These are phyloP conservation scores for Cyanocitta stelleri DNA, from an alignment of 2,113 vertebrate genomes.

Conservation along the genomic window DNA sequence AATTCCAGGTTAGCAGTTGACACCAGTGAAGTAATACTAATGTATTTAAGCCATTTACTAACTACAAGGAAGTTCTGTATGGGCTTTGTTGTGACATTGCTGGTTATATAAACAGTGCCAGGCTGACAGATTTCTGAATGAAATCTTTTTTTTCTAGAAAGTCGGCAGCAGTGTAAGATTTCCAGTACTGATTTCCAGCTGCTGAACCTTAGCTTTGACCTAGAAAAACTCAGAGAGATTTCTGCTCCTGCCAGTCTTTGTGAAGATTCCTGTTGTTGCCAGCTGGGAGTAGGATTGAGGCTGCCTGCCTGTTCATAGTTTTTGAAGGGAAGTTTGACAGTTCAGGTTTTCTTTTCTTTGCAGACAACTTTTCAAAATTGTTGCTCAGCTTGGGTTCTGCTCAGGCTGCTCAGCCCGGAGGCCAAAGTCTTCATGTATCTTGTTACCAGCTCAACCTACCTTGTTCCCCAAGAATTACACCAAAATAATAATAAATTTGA, in stretches of 20 bases:
- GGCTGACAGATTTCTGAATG: background rate
- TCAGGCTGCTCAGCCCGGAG: background rate
- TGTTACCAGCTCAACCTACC: background rate
- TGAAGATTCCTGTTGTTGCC: background rate
- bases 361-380: background rate
- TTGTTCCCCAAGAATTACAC: background rate
- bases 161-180: background rate
- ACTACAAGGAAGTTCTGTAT: background rate
- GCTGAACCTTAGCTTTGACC: background rate
- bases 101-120: background rate
- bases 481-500: background rate
- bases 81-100: background rate
- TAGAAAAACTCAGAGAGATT: background rate
- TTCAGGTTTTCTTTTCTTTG: background rate
- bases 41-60: background rate
- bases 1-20: background rate
- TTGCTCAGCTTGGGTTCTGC: background rate
- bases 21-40: background rate
- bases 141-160: background rate
- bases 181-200: background rate
- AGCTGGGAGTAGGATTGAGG: background rate
- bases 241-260: background rate
- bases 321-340: background rate
- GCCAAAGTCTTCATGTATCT: background rate
- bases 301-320: background rate